Evolutionary conservation across 1,140 invertebrate genomes (phyloP).

Genomic region (Drosophila pandora): DNA sequence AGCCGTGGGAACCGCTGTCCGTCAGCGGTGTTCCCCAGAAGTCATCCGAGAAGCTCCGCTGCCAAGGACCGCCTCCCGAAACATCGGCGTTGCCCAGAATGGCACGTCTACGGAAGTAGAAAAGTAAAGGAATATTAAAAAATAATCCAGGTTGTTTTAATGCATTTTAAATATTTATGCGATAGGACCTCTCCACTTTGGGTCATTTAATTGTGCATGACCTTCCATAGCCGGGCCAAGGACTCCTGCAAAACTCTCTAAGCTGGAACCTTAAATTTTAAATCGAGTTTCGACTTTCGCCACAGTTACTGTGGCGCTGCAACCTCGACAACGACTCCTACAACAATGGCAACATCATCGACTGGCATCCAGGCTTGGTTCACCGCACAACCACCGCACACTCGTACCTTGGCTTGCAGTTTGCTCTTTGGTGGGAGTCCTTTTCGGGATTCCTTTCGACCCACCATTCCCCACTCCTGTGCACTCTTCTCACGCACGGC

Average conservation of each 20-base stretch:
- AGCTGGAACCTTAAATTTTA: not conserved
- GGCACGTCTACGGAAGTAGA: constrained; percentile 88
- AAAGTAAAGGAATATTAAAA: not conserved
- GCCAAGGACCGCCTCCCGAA: constrained; percentile 88
- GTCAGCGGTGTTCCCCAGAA: constrained; percentile 96
- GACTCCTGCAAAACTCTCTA: not conserved
- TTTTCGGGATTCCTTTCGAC: not conserved
- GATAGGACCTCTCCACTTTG: too few species aligned
- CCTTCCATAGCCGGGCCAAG: too few species aligned
- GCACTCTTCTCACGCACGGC: constrained; percentile 66
- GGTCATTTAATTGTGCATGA: too few species aligned
- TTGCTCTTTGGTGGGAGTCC: constrained; percentile 48
- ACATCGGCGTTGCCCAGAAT: constrained; percentile 95
- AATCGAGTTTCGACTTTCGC: not conserved
- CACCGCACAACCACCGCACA: constrained; percentile 27
- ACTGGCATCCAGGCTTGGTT: constrained; percentile 48
- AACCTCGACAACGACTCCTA: constrained; percentile 43
- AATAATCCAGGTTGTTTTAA: not conserved
- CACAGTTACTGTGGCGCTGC: constrained; percentile 5
- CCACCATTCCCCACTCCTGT: constrained; percentile 33
- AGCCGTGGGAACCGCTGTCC: constrained; percentile 95
- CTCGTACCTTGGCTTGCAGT: constrained; percentile 28
- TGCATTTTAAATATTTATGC: not conserved
- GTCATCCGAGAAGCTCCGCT: constrained; percentile 91
- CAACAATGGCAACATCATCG: constrained; percentile 52